Evolutionary conservation across 2,113 vertebrate species (phyloP).

Genomic region (Gnathonemus echidnorhynchus): DNA sequence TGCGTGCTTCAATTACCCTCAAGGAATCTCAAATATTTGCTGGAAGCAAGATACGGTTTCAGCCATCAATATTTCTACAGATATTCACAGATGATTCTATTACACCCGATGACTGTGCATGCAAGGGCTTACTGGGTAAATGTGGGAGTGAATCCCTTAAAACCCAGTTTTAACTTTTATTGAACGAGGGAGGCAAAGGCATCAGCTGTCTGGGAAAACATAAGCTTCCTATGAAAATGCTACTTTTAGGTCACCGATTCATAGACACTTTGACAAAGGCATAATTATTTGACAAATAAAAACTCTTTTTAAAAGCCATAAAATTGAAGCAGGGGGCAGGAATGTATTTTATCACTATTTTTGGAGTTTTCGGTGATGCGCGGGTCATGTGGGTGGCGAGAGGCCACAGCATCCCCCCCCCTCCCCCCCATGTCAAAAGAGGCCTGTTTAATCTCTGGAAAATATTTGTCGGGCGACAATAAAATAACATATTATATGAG

Average conservation of each 20-base stretch:
- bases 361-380: conserved; percentile 20
- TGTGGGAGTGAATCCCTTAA: not conserved
- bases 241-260: not conserved
- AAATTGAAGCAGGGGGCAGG: conserved; percentile 39
- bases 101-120: not conserved
- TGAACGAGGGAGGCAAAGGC: conserved; percentile 15
- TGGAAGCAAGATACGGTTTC: not conserved
- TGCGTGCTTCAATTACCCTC: not conserved
- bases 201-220: conserved; percentile 40
- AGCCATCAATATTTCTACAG: not conserved
- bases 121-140: not conserved
- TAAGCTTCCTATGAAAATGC: not conserved
- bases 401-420: not conserved
- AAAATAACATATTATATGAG: conserved; percentile 41
- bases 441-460: conserved; percentile 41
- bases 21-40: conserved; percentile 6
- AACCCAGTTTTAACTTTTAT: not conserved
- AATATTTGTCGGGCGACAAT: conserved; percentile 40
- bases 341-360: conserved; percentile 51
- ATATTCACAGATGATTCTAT: not conserved
- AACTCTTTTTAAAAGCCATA: conserved; percentile 39
- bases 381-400: conserved; percentile 19
- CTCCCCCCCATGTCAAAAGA: conserved; percentile 25
- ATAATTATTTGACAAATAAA: conserved; percentile 33
- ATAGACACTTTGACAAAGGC: conserved; percentile 13